These are phyloP conservation scores for Diachasmimorpha longicaudata DNA, from an alignment of 1,140 invertebrate species.

Conservation along the genomic window DNA sequence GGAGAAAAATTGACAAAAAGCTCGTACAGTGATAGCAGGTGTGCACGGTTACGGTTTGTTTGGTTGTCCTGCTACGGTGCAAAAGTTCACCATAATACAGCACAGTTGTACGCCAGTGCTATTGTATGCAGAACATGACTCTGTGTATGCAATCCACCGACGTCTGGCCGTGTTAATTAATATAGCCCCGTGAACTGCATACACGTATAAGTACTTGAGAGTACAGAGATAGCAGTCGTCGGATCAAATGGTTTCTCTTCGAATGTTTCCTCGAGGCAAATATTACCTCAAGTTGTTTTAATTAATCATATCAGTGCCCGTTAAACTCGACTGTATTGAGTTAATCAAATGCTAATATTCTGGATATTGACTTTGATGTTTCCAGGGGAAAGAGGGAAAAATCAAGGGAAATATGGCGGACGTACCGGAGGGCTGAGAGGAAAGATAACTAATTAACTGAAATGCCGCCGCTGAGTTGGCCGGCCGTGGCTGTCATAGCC, in stretches of 20 bases:
- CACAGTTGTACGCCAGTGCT: neutral
- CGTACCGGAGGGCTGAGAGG: constrained; percentile 9
- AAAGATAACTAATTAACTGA: constrained; percentile 12
- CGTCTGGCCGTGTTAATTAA: constrained; percentile 10
- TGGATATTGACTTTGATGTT: neutral
- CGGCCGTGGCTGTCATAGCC: constrained; percentile 11
- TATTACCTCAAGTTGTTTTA: neutral
- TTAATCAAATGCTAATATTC: neutral
- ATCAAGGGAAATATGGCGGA: constrained; percentile 7
- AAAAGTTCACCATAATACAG: neutral
- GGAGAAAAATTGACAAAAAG: neutral
- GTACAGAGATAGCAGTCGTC: neutral
- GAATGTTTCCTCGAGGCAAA: constrained; percentile 1
- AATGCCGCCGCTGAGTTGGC: constrained; percentile 19
- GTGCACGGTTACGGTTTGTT: neutral
- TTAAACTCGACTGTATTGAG: neutral
- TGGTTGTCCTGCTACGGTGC: neutral
- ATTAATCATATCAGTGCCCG: neutral
- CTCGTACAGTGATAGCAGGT: neutral
- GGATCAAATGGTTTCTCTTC: neutral
- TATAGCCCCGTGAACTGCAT: neutral
- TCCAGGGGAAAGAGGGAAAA: neutral
- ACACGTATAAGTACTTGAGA: constrained; percentile 4
- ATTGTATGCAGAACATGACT: constrained; percentile 6
- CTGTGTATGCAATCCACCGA: constrained; percentile 4